Evolutionary conservation across 2,888 invertebrate species (phyloP).

Genomic region (Machimus rusticus): DNA sequence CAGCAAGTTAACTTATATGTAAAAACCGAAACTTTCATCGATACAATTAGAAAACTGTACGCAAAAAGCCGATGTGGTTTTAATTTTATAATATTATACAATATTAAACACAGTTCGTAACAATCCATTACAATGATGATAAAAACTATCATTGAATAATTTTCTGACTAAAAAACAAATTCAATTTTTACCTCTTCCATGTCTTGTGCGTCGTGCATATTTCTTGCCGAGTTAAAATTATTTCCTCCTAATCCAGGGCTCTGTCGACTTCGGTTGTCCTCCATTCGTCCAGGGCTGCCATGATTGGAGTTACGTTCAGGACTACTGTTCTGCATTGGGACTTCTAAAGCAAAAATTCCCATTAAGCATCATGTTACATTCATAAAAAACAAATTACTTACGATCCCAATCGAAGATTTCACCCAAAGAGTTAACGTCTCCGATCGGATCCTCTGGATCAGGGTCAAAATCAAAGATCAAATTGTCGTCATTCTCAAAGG

Average conservation of each 20-base stretch:
- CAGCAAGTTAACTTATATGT: too few relatives aligned
- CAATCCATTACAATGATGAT: too few relatives aligned
- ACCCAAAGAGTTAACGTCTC: slow-evolving; percentile 71
- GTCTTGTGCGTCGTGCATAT: slow-evolving; percentile 55
- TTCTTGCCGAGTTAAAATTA: slow-evolving; percentile 59
- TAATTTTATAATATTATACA: too few relatives aligned
- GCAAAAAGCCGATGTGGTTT: too few relatives aligned
- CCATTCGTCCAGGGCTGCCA: slow-evolving; percentile 66
- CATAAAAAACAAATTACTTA: slow-evolving; percentile 51
- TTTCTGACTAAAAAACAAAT: neutral
- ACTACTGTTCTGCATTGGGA: slow-evolving; percentile 66
- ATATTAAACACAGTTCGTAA: too few relatives aligned
- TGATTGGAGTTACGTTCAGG: slow-evolving; percentile 66
- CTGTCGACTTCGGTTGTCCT: slow-evolving; percentile 63
- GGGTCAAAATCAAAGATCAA: slow-evolving; percentile 70
- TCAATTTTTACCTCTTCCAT: slow-evolving; percentile 58
- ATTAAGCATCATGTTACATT: neutral
- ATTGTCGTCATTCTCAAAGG: slow-evolving; percentile 70
- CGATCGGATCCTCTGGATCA: slow-evolving; percentile 63
- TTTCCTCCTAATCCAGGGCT: slow-evolving; percentile 65
- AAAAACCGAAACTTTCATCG: too few relatives aligned
- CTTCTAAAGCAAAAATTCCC: slow-evolving; percentile 41
- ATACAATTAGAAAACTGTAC: too few relatives aligned
- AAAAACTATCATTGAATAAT: too few relatives aligned
- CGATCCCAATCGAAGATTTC: slow-evolving; percentile 76